Base-by-base conservation (phyloP, 2,797 vertebrate genomes). In the Bradypus variegatus region DNA sequence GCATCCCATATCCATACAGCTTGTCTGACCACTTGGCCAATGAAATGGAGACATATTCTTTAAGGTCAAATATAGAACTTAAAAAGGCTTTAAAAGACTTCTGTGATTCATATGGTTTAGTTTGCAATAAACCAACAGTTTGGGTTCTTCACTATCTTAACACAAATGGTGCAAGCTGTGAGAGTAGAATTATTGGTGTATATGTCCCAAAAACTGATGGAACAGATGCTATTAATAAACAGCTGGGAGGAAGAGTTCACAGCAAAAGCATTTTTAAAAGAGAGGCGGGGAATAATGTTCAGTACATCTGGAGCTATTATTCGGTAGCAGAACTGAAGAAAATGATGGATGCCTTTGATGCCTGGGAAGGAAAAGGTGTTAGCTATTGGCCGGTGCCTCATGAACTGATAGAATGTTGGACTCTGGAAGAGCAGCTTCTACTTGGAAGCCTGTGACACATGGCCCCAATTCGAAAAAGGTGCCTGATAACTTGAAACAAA, bases 221-320 rank as follows among this genome's bases (percentile, higher is more conserved):
- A 58, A 97, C 85, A 21, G 94, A 97, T 60, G 97, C 97, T 91
- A 94, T 98, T 87, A 96, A 95, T 77, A 97, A 97, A 70, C 96
- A 94, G 3, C 95, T 97, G 83, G 97, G 97, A 94, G 96, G 67
- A 23, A 97, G 97, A 96, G 96, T 97, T 88, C 94, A 96, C 73
- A 97, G 96, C 88, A 97, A 97, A 96, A 97, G 94, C 81, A 96
- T 98, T 91, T 97, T 97, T 93, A 97, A 97, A 96, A 98, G 97
- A 96, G 97, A 98, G 96, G 97, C 97, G 48, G 97, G 97, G 93
- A 97, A 97, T 95, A 98, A 97, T 1, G 60, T 97, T 62, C 97
- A 98, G 2, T 98, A 98, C 88, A 97, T 98, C 79, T 97, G 97
- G 97, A 98, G 98, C 95, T 98, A 97, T 93, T 98, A 98, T 88